Evolutionary conservation across 2,797 vertebrate genomes (phyloP).

Genomic region (Micropoecilia bifurca): DNA sequence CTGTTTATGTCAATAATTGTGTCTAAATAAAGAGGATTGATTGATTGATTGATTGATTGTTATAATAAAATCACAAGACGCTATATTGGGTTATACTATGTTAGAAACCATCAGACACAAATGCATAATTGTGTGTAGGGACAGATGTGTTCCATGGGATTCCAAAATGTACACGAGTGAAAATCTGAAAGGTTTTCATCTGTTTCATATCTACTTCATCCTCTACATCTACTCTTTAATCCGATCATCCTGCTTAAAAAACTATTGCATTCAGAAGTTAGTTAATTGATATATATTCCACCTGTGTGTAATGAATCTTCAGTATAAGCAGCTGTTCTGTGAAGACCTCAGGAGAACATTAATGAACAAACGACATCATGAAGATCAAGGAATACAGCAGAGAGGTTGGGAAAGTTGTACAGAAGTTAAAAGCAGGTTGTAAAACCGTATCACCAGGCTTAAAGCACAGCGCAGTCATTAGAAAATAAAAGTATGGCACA

Average conservation of each 20-base stretch:
- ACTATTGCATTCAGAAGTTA: neutral
- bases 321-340: neutral
- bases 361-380: neutral
- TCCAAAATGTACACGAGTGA: neutral
- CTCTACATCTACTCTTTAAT: neutral
- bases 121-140: neutral
- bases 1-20: neutral
- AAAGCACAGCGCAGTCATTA: neutral
- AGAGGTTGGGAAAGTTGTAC: neutral
- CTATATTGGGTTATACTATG: neutral
- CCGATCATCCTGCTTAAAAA: neutral
- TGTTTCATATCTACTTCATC: neutral
- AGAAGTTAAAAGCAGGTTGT: neutral
- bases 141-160: neutral
- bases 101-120: neutral
- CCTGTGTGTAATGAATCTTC: neutral
- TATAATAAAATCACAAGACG: neutral
- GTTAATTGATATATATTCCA: neutral
- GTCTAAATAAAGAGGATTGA: too few species aligned
- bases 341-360: neutral
- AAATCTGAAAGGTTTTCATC: neutral
- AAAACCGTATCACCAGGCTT: neutral
- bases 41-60: neutral
- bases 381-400: neutral
- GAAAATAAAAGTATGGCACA: neutral